Percentiles rank a stretch among this genome's conserved stretches.
phyloP scores from a whole-genome alignment of 2,888 invertebrate species.

The Oligia strigilis region DNA sequence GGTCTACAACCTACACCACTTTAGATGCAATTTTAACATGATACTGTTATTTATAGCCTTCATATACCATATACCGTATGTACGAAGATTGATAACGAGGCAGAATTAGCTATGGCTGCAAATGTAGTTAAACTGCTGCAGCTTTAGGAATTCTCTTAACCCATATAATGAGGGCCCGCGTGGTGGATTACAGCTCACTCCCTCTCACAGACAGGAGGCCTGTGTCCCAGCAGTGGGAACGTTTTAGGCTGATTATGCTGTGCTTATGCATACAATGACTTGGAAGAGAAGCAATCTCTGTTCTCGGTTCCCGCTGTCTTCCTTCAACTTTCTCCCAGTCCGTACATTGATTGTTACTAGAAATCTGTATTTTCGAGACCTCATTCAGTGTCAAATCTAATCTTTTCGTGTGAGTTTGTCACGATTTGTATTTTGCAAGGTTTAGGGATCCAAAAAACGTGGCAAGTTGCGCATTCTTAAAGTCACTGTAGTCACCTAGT shows the following conservation, averaged over 20 bases:
- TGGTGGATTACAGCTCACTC: no score
- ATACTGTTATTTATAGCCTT: constrained; percentile 37
- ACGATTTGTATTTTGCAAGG: not conserved
- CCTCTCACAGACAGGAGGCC: no score
- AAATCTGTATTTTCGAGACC: not conserved
- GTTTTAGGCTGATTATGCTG: no score
- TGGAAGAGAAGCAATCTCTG: not conserved
- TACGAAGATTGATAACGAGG: constrained; percentile 4
- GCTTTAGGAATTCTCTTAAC: not conserved
- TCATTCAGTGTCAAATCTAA: no score
- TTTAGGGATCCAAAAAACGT: not conserved
- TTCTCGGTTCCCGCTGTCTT: not conserved
- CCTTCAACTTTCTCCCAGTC: not conserved
- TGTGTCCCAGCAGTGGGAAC: no score
- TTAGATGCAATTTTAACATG: constrained; percentile 28
- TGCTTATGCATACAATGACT: not conserved
- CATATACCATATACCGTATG: not conserved
- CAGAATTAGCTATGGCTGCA: not conserved
- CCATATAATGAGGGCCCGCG: not conserved
- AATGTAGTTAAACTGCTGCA: not conserved
- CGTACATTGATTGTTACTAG: not conserved
- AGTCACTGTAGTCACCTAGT: not conserved
- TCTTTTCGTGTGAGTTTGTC: not conserved
- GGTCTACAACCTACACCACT: constrained; percentile 35
- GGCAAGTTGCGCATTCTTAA: no score